Percentiles rank a stretch among this genome's conserved stretches.
phyloP scores from a whole-genome alignment of 1,140 invertebrate species.

The Sycobia sp. region DNA sequence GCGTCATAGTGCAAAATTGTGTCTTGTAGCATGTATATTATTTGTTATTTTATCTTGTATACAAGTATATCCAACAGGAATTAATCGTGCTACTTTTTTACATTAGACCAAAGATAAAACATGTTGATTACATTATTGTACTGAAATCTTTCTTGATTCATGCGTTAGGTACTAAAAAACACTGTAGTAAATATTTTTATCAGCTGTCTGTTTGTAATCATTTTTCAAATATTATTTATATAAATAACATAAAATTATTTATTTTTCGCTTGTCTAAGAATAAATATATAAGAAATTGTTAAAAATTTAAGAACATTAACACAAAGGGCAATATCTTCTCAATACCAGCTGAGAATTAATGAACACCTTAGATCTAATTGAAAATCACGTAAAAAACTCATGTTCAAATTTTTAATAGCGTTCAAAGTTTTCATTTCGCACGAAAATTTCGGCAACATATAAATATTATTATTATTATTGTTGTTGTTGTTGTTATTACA shows the following conservation, averaged over 20 bases:
- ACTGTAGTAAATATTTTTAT: not conserved
- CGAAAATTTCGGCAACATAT: not conserved
- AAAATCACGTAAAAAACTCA: slow-evolving; percentile 3
- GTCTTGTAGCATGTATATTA: not conserved
- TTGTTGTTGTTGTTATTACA: too few relatives aligned
- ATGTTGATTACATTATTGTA: slow-evolving; percentile 28
- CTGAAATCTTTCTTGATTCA: not conserved
- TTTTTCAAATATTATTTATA: slow-evolving; percentile 1
- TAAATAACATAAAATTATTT: not conserved
- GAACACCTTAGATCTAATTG: not conserved
- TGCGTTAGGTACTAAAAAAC: not conserved
- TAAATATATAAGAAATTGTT: not conserved
- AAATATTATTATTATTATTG: slow-evolving; percentile 12
- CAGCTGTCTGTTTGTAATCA: not conserved
- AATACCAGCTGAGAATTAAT: not conserved
- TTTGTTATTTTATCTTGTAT: not conserved
- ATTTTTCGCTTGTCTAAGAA: too few relatives aligned
- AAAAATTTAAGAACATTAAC: not conserved
- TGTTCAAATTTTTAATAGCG: not conserved
- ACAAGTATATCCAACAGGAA: slow-evolving; percentile 11
- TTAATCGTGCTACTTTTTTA: not conserved
- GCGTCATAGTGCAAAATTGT: slow-evolving; percentile 29
- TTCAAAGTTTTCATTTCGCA: not conserved
- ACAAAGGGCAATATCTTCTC: not conserved
- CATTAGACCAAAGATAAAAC: not conserved